A percentile compares a stretch with the other conserved stretches of the same genome.
phyloP scores from a whole-genome alignment of 2,797 vertebrate genomes.

The Lepus oiostolus region DNA sequence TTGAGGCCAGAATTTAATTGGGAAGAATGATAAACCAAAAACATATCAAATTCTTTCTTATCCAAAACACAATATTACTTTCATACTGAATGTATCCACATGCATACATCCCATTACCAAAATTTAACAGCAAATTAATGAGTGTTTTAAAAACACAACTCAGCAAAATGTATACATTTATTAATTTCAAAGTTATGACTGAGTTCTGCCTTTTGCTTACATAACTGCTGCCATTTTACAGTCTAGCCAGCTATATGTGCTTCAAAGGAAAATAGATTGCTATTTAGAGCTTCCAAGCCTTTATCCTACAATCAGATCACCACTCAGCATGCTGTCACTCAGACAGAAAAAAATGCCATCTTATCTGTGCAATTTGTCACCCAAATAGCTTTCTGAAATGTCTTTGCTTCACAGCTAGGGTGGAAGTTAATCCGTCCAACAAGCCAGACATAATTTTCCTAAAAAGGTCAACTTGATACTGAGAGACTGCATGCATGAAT shows the following conservation, averaged over 20 bases:
- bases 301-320: slow-evolving; percentile 36
- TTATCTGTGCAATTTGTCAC: slow-evolving; percentile 74
- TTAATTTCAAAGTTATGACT: background rate
- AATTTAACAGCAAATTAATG: slow-evolving; percentile 31
- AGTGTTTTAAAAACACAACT: background rate
- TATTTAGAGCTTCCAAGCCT: slow-evolving; percentile 41
- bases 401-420: slow-evolving; percentile 56
- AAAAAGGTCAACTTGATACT: slow-evolving; percentile 56
- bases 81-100: slow-evolving; percentile 10
- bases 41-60: background rate
- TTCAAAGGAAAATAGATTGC: background rate
- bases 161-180: background rate
- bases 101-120: background rate
- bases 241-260: background rate
- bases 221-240: background rate
- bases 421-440: slow-evolving; percentile 46
- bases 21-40: slow-evolving; percentile 35
- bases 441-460: slow-evolving; percentile 61
- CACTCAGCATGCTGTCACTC: slow-evolving; percentile 70
- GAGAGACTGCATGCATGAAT: background rate
- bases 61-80: background rate
- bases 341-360: slow-evolving; percentile 62
- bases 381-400: slow-evolving; percentile 51
- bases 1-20: background rate
- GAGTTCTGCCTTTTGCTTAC: background rate